These are phyloP conservation scores for Xylota sylvarum DNA, from an alignment of 2,888 invertebrate species.

Conservation along the genomic window DNA sequence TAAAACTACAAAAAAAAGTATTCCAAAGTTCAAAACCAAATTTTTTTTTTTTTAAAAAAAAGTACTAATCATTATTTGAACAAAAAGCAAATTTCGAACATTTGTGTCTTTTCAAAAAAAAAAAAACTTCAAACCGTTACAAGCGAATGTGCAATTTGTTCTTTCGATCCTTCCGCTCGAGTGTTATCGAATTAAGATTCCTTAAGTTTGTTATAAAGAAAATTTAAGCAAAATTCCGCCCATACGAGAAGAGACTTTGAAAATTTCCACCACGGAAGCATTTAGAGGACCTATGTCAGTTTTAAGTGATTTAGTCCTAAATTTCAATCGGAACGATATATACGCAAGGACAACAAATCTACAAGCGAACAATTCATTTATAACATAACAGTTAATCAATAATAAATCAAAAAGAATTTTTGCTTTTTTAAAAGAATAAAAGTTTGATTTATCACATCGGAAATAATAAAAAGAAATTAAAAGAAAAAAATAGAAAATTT, in stretches of 20 bases:
- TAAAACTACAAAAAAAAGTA: slow-evolving; percentile 32
- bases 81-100: slow-evolving; percentile 3
- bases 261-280: slow-evolving; percentile 82
- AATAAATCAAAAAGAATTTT: slow-evolving; percentile 40
- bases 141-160: slow-evolving; percentile 78
- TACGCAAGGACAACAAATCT: slow-evolving; percentile 82
- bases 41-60: too few relatives aligned
- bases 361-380: slow-evolving; percentile 83
- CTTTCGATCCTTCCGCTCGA: slow-evolving; percentile 57
- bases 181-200: slow-evolving; percentile 57
- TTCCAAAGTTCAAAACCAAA: slow-evolving; percentile 42
- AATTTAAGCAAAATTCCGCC: slow-evolving; percentile 82
- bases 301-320: slow-evolving; percentile 82
- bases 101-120: slow-evolving; percentile 5
- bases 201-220: slow-evolving; percentile 59
- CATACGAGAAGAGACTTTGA: slow-evolving; percentile 79
- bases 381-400: slow-evolving; percentile 83
- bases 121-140: slow-evolving; percentile 33
- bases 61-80: slow-evolving; percentile 42
- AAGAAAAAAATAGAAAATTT: neutral
- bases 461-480: neutral
- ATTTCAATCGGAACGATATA: slow-evolving; percentile 82
- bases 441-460: slow-evolving; percentile 26
- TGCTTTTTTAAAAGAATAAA: slow-evolving; percentile 8
- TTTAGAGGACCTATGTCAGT: slow-evolving; percentile 84